These are phyloP conservation scores for Tubulanus polymorphus DNA, from an alignment of 2,888 invertebrate genomes.

Conservation along the genomic window DNA sequence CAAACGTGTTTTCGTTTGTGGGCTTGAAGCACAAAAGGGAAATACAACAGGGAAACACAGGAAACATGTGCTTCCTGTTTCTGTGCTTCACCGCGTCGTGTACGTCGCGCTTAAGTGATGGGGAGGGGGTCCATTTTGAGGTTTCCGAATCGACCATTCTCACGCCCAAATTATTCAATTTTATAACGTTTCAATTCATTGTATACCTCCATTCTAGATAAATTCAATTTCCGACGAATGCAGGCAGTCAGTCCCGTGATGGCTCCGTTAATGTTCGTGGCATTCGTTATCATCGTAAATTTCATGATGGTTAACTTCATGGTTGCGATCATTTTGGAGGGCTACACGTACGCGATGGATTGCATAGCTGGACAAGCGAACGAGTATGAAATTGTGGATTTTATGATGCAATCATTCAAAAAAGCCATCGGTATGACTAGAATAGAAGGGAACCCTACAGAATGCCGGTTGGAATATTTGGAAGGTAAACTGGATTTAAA, in stretches of 20 bases:
- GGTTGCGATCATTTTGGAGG: constrained; percentile 9
- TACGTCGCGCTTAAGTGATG: too few relatives aligned
- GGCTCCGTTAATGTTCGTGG: constrained; percentile 6
- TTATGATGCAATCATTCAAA: background rate
- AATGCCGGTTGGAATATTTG: background rate
- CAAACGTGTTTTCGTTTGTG: too few relatives aligned
- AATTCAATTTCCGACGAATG: constrained; percentile 7
- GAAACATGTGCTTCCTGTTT: too few relatives aligned
- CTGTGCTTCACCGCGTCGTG: too few relatives aligned
- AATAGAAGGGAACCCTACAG: background rate
- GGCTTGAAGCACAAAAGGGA: too few relatives aligned
- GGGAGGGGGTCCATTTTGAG: too few relatives aligned
- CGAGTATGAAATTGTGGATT: background rate
- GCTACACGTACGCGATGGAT: constrained; percentile 1
- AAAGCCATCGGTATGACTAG: background rate
- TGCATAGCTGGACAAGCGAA: background rate
- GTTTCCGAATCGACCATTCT: too few relatives aligned
- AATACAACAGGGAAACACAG: too few relatives aligned
- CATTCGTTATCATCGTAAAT: constrained; percentile 2
- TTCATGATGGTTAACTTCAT: constrained; percentile 12
- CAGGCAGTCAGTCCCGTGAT: background rate
- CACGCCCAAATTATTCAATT: too few relatives aligned
- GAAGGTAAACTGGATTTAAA: constrained; percentile 1
- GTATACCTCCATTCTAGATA: constrained; percentile 8
- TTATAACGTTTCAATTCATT: too few relatives aligned